Base-by-base conservation (phyloP, 2,797 vertebrate genomes). In the Echeneis naucrates region DNA sequence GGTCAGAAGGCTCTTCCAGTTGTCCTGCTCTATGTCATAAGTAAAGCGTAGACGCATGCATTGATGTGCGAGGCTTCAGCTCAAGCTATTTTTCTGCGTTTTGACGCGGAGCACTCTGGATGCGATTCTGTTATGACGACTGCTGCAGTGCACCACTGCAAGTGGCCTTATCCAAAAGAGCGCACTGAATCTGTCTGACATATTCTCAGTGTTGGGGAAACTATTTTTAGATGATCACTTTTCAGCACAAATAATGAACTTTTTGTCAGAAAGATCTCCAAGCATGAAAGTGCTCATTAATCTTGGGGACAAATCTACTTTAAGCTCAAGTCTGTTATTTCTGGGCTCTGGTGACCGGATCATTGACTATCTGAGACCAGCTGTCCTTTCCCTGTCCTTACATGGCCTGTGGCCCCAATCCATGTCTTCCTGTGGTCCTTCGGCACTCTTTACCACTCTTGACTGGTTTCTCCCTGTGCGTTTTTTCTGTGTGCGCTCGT, bases 211-310 rank as follows among this genome's bases (percentile, higher is more conserved):
- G 4, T 61, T 42, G n/a, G 26, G 16, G 63, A 6, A 13, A 21
- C 70, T 89, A 85, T 84, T 85, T 89, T 87, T 86, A 85, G 84
- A 70, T 40, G n/a, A 60, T 63, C 60, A 48, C 48, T 72, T 81
- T 67, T 74, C 62, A 30, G 11, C 33, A 44, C 54, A 83, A 74
- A 88, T 84, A 85, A 88, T 87, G 65, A 68, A 82, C 51, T 80
- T 72, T 26, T 9, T 44, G 61, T 42, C 50, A 68, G 65, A 76
- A 69, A 58, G 51, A 54, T 67, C 42, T 48, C 2, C 52, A 33
- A 27, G 64, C 64, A 50, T 66, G 64, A 69, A 68, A 73, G 66
- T 68, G 84, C 67, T 79, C 30, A 55, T 90, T 78, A 79, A 85
- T 80, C 61, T 70, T 63, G 13, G 33, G 38, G 47, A 38, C 42